phyloP scores from a whole-genome alignment of 1,140 invertebrate genomes.

The Oryzaephilus surinamensis region DNA sequence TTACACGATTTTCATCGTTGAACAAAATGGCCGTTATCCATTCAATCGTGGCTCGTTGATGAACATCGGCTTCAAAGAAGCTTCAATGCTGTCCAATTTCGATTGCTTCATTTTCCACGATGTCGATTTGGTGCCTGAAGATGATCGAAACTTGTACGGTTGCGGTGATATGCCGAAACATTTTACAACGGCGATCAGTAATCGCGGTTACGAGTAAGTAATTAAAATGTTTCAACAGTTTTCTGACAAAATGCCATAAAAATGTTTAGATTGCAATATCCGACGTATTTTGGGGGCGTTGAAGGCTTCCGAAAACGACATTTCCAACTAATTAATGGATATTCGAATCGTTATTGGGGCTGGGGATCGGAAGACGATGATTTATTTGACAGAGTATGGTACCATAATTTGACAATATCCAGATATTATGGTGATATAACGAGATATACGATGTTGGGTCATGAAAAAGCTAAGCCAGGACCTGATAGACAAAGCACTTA shows the following conservation, averaged over 20 bases:
- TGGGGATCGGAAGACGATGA: conserved; percentile 93
- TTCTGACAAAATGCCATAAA: neutral
- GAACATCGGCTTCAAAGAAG: conserved; percentile 90
- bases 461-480: conserved; percentile 80
- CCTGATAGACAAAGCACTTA: conserved; percentile 78
- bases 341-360: conserved; percentile 86
- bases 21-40: conserved; percentile 64
- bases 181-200: conserved; percentile 89
- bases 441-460: conserved; percentile 82
- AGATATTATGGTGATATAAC: conserved; percentile 79
- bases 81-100: conserved; percentile 61
- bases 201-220: conserved; percentile 68
- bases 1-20: conserved; percentile 92
- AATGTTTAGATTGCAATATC: conserved; percentile 68
- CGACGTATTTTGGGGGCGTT: conserved; percentile 81
- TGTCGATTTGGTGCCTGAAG: conserved; percentile 86
- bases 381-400: conserved; percentile 74
- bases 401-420: conserved; percentile 68
- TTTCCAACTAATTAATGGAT: conserved; percentile 76
- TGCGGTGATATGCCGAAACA: conserved; percentile 85
- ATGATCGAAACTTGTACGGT: conserved; percentile 86
- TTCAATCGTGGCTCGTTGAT: conserved; percentile 91
- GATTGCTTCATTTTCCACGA: conserved; percentile 95
- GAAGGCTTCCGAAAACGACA: conserved; percentile 74
- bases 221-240: conserved; percentile 12